Evolutionary conservation across 2,888 invertebrate genomes (phyloP), one percentile per base, ranked within the genome.

Genomic region (Cecidostiba fungosa): DNA sequence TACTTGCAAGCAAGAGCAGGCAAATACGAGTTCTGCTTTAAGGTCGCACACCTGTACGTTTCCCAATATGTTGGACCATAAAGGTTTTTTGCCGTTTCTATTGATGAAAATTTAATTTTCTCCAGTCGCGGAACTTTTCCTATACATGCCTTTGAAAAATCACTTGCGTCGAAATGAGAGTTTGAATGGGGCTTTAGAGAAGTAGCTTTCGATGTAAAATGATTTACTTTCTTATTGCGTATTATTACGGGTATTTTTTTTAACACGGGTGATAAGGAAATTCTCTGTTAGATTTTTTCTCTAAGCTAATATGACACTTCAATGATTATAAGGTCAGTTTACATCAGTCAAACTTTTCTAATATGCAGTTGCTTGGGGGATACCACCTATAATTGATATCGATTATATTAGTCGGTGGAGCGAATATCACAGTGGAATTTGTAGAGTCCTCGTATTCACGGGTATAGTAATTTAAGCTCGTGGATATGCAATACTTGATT

Each of bases 101-200:
- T 66, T 19, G 36, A 66, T 36, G 66, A 79, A 84, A 73, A 72
- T 78, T 73, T 78, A 83, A 83, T 77, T 82, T 79, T 79, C 43
- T 39, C 26, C 2, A 29, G 29, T 0, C 26, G 26, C 0, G 10
- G 66, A 26, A n/a, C 19, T 26, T 66, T 66, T 29, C 2, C 23
- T 23, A 10, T 59, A 16, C 19, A 10, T 3, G 8, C 2, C n/a
- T 54, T 54, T 16, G 54, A 54, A n/a, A 54, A 54, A n/a, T 54
- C 54, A n/a, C 54, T 54, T 54, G 16, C n/a, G 4, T 6, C 12
- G 19, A 4, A 19, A 16, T 16, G 50, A 50, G 50, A 19, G 19
- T 50, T 50, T 19, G 19, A 43, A 43, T 50, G 16, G 50, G 19
- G 59, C 23, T 59, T 12, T 59, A 23, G 23, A n/a, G 59, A 59